phyloP scores from a whole-genome alignment of 1,140 invertebrate species.

The Physella acuta region DNA sequence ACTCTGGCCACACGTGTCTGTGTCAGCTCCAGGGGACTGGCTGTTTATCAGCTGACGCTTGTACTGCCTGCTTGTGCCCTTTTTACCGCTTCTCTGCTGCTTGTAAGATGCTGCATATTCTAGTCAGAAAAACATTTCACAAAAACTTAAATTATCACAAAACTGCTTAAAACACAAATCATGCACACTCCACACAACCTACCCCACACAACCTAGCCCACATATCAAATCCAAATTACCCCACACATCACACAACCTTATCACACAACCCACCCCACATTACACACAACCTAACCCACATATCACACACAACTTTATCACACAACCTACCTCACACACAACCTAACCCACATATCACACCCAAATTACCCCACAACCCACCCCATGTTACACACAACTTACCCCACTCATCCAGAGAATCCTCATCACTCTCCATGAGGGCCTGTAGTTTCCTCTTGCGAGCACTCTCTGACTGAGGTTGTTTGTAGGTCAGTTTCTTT shows the following conservation, averaged over 20 bases:
- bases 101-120: neutral
- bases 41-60: neutral
- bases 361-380: neutral
- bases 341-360: no score
- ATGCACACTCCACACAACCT: no score
- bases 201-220: no score
- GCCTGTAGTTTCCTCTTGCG: neutral
- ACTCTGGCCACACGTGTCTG: neutral
- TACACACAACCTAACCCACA: no score
- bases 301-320: no score
- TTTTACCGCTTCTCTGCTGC: neutral
- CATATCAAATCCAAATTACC: no score
- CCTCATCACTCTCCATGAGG: slow-evolving; percentile 4
- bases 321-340: no score
- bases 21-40: neutral
- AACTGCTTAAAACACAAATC: no score
- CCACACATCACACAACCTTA: no score
- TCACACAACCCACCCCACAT: no score
- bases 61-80: neutral
- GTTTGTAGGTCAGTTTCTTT: slow-evolving; percentile 5
- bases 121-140: no score
- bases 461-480: neutral
- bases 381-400: neutral
- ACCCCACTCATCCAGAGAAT: neutral
- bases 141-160: no score